These are phyloP conservation scores for Eugnorisma glareosa DNA, from an alignment of 2,888 invertebrate genomes.

Conservation along the genomic window DNA sequence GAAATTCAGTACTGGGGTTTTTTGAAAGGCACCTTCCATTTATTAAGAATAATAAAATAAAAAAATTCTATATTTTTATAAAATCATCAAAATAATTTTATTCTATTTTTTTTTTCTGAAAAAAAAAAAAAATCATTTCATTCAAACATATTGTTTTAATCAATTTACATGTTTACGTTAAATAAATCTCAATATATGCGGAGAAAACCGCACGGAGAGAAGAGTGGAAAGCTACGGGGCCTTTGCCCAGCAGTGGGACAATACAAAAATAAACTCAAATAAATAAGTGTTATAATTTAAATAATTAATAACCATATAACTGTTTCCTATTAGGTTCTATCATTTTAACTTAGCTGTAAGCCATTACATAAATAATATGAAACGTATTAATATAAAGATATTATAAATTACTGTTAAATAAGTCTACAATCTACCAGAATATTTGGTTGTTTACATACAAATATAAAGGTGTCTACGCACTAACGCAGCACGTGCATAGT, in stretches of 20 bases:
- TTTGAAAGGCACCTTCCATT: background rate
- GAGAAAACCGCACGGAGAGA: too few relatives aligned
- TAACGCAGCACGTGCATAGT: constrained; percentile 27
- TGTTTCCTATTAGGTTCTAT: too few relatives aligned
- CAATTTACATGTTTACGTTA: background rate
- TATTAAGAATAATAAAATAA: background rate
- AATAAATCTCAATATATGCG: background rate
- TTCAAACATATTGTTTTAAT: background rate
- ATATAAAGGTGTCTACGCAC: constrained; percentile 25
- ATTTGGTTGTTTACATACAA: constrained; percentile 13
- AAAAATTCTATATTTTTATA: background rate
- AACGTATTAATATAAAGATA: background rate
- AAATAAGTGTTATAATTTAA: too few relatives aligned
- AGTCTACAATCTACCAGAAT: background rate
- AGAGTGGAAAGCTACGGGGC: too few relatives aligned
- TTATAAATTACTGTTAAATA: background rate
- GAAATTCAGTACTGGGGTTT: background rate
- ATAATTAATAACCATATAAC: too few relatives aligned
- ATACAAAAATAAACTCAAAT: too few relatives aligned
- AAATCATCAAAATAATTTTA: background rate
- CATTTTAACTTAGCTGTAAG: background rate
- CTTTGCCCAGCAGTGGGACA: too few relatives aligned
- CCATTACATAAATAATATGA: background rate
- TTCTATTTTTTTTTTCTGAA: background rate
- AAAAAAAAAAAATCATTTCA: background rate